Conservation (phyloP, 2,797 vertebrate species). For the Enteromius afrohamiltoni region DNA sequence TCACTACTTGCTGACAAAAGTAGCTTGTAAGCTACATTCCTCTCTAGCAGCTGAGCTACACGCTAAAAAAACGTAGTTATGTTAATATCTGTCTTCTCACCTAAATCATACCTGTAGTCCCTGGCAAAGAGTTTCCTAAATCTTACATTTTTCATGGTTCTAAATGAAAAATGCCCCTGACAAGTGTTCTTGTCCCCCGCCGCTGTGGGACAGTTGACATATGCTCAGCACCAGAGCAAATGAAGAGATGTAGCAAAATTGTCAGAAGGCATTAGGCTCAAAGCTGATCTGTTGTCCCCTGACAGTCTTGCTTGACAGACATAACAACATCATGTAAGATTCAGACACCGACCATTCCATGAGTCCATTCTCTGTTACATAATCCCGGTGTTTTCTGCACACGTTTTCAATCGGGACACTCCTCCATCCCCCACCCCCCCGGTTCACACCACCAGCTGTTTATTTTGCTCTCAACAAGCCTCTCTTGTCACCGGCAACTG, state of each 20-base stretch:
- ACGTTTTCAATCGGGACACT: not conserved
- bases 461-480: slow-evolving; percentile 42
- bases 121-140: slow-evolving; percentile 16
- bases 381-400: slow-evolving; percentile 43
- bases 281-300: slow-evolving; percentile 58
- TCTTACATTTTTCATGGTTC: slow-evolving; percentile 49
- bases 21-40: not conserved
- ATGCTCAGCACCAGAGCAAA: slow-evolving; percentile 66
- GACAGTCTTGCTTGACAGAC: slow-evolving; percentile 60
- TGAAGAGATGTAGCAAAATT: slow-evolving; percentile 64
- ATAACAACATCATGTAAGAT: slow-evolving; percentile 57
- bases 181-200: slow-evolving; percentile 36
- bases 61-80: not conserved
- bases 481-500: slow-evolving; percentile 37
- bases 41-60: not conserved
- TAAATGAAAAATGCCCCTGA: slow-evolving; percentile 51
- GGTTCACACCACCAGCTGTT: slow-evolving; percentile 26
- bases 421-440: no score
- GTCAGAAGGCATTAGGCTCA: slow-evolving; percentile 68
- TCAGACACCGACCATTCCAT: slow-evolving; percentile 52
- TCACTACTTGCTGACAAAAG: not conserved
- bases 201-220: slow-evolving; percentile 63
- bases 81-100: not conserved
- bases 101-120: not conserved
- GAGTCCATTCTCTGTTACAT: slow-evolving; percentile 27